phyloP scores from a whole-genome alignment of 2,888 invertebrate genomes.

The Bursaphelenchus okinawaensis region DNA sequence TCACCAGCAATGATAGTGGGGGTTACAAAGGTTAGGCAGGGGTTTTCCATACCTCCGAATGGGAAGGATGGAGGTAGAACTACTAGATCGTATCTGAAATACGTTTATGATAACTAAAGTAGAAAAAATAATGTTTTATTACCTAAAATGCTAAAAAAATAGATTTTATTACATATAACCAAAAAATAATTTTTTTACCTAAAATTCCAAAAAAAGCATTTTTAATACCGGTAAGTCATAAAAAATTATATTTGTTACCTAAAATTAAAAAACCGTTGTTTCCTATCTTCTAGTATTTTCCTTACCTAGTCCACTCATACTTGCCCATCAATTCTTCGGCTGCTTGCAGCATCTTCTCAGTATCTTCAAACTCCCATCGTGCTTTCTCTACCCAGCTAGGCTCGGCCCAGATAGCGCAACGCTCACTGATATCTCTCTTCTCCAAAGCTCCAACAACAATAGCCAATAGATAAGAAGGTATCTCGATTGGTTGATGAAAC shows the following conservation, averaged over 20 bases:
- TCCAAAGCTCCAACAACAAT: slow-evolving; percentile 79
- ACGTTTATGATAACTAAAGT: too few species aligned
- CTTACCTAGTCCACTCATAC: slow-evolving; percentile 50
- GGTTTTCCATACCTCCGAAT: slow-evolving; percentile 92
- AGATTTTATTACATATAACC: too few species aligned
- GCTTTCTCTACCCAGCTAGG: slow-evolving; percentile 74
- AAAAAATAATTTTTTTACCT: background rate
- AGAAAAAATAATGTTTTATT: background rate
- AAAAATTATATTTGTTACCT: background rate
- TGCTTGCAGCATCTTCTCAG: slow-evolving; percentile 73
- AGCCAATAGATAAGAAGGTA: slow-evolving; percentile 83
- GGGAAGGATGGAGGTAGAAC: slow-evolving; percentile 89
- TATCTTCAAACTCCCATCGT: slow-evolving; percentile 78
- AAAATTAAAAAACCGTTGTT: background rate
- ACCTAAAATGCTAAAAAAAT: too few species aligned
- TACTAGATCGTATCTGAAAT: slow-evolving; percentile 70
- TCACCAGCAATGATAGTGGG: slow-evolving; percentile 88
- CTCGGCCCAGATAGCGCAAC: slow-evolving; percentile 81
- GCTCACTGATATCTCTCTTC: slow-evolving; percentile 57
- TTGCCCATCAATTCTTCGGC: slow-evolving; percentile 67
- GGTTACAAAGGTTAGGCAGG: slow-evolving; percentile 87
- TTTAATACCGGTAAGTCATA: too few species aligned
- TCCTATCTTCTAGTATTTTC: background rate
- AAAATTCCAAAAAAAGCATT: too few species aligned
- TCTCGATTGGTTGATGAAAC: slow-evolving; percentile 65